Evolutionary conservation across 2,113 vertebrate species (phyloP).

Genomic region (Thunnus maccoyii): DNA sequence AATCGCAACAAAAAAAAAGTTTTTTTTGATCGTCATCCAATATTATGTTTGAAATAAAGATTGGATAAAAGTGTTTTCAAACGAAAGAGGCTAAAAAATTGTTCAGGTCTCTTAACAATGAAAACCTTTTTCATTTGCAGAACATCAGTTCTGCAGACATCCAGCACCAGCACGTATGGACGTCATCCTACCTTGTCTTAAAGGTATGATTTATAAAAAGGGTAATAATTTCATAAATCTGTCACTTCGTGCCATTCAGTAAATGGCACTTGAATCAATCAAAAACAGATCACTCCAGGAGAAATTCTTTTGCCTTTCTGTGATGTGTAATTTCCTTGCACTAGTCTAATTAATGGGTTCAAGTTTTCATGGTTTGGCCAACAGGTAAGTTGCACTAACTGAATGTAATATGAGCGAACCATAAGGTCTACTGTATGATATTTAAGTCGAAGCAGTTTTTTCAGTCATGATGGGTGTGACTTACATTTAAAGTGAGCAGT

Average conservation of each 20-base stretch:
- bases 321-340: slow-evolving; percentile 20
- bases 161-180: not conserved
- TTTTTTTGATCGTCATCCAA: no score
- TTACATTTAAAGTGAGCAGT: not conserved
- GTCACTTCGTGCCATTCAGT: slow-evolving; percentile 31
- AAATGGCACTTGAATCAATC: slow-evolving; percentile 51
- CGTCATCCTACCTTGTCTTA: slow-evolving; percentile 17
- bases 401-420: not conserved
- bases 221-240: slow-evolving; percentile 35
- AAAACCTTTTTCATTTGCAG: not conserved
- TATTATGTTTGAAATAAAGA: not conserved
- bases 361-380: not conserved
- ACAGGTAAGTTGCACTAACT: slow-evolving; percentile 14
- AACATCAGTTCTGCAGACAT: not conserved
- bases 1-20: no score
- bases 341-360: slow-evolving; percentile 37
- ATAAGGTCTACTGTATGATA: not conserved
- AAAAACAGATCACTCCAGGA: slow-evolving; percentile 30
- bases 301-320: slow-evolving; percentile 11
- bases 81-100: no score
- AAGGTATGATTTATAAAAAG: slow-evolving; percentile 31
- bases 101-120: not conserved
- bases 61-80: not conserved
- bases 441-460: not conserved
- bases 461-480: not conserved